These are phyloP conservation scores for Meloidogyne floridensis DNA, from an alignment of 1,140 invertebrate genomes.

Conservation along the genomic window DNA sequence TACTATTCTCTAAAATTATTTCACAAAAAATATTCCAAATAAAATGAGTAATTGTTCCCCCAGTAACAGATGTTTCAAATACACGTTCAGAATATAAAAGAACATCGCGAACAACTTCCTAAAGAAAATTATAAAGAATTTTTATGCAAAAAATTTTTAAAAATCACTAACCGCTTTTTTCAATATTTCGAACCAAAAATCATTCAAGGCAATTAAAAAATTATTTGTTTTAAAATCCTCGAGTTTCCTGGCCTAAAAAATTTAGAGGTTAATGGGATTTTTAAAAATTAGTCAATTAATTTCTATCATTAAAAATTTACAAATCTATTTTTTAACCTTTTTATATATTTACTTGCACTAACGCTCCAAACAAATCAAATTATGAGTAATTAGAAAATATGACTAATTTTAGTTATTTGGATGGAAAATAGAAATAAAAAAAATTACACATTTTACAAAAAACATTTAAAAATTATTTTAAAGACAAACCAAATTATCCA, in stretches of 20 bases:
- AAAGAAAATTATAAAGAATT: neutral
- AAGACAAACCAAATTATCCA: neutral
- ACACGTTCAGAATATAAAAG: constrained; percentile 15
- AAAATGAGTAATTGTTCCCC: neutral
- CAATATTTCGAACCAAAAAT: constrained; percentile 10
- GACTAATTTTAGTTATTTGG: no score
- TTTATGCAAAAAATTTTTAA: no score
- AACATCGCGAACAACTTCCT: constrained; percentile 1
- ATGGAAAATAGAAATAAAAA: no score
- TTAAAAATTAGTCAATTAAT: neutral
- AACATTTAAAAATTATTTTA: no score
- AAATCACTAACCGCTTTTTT: neutral
- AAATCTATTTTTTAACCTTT: neutral
- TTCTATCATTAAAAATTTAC: neutral
- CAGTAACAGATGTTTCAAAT: constrained; percentile 18
- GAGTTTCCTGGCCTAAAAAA: neutral
- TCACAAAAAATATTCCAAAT: constrained; percentile 17
- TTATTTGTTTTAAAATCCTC: neutral
- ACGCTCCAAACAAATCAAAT: neutral
- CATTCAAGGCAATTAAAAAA: neutral
- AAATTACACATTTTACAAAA: no score
- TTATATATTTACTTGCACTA: neutral
- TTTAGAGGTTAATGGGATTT: no score
- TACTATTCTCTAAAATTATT: neutral
- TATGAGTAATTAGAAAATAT: no score